A percentile compares a stretch with the other conserved stretches of the same genome.
Evolutionary conservation across 2,797 vertebrate species (phyloP).

Genomic region (Tokudaia muenninki): DNA sequence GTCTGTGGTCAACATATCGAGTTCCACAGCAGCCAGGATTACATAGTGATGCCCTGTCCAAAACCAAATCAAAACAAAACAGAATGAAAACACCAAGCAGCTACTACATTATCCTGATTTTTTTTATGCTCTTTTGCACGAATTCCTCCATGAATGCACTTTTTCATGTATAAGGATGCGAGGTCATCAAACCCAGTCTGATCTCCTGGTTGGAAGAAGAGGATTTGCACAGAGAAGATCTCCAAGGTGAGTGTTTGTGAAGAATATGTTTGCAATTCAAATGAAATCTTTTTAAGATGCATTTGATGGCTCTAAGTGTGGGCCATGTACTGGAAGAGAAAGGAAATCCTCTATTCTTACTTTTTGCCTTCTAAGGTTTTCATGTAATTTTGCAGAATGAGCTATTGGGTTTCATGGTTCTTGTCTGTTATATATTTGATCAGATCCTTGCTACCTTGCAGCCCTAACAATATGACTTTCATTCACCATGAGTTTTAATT

Average conservation of each 20-base stretch:
- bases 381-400: not conserved
- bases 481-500: constrained; percentile 27
- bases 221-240: not conserved
- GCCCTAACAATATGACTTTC: not conserved
- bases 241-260: constrained; percentile 10
- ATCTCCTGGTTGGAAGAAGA: constrained; percentile 65
- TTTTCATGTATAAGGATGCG: constrained; percentile 3
- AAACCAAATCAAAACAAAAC: not conserved
- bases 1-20: not conserved
- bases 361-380: not conserved
- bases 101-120: not conserved
- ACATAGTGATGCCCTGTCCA: not conserved
- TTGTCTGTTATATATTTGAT: not conserved
- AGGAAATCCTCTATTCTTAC: not conserved
- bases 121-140: not conserved
- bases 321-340: not conserved
- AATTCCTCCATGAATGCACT: not conserved
- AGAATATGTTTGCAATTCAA: not conserved
- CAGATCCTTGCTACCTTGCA: not conserved
- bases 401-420: not conserved
- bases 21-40: not conserved
- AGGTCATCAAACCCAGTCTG: constrained; percentile 58
- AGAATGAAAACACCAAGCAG: not conserved
- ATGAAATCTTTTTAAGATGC: not conserved
- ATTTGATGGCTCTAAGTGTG: not conserved